Conservation (phyloP, 1,140 invertebrate genomes). For the Agrypnia vestita region DNA sequence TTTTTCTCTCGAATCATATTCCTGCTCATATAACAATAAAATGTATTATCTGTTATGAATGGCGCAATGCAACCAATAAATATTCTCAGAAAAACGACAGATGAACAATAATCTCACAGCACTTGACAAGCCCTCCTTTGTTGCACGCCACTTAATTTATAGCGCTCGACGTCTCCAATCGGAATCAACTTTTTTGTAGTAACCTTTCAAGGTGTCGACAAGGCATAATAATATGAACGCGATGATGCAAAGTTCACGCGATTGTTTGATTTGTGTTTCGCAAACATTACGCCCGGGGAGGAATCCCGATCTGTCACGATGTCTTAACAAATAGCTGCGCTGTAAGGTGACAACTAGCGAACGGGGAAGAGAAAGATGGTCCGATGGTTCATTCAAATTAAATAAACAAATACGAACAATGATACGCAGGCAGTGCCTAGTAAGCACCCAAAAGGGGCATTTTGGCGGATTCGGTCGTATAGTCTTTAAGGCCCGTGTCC, state of each 20-base stretch:
- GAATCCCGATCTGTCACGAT: conserved; percentile 46
- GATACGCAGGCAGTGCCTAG: no score
- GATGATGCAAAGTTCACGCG: conserved; percentile 36
- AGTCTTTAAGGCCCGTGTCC: no score
- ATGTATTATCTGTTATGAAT: no score
- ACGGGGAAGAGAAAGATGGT: not conserved
- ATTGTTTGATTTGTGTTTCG: conserved; percentile 59
- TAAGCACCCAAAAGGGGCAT: no score
- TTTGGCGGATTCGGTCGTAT: no score
- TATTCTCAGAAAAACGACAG: no score
- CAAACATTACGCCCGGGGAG: conserved; percentile 53
- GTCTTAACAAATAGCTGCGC: conserved; percentile 47
- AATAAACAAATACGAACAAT: no score
- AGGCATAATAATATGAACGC: conserved; percentile 8
- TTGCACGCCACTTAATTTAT: not conserved
- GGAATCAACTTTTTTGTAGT: not conserved
- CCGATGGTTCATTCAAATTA: not conserved
- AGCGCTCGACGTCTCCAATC: not conserved
- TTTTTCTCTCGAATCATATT: no score
- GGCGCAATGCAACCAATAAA: no score
- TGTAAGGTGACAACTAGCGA: not conserved
- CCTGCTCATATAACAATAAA: no score
- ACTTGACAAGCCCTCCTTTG: no score
- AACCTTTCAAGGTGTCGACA: not conserved
- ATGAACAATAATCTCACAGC: no score